Evolutionary conservation across 2,113 vertebrate genomes (phyloP).

Genomic region (Carassius auratus): DNA sequence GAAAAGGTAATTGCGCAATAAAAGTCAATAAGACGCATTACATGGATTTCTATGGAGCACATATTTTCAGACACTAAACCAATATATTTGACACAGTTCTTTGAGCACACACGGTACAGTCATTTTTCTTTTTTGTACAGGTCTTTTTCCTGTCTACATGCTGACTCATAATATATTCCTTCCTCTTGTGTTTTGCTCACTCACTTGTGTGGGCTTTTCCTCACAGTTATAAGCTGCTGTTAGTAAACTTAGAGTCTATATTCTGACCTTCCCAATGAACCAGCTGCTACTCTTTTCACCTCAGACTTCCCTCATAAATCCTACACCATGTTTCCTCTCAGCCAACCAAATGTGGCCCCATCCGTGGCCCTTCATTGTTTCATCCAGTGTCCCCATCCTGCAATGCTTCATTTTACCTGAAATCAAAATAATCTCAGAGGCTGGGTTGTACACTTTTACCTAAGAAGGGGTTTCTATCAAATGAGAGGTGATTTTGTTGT

Average conservation of each 20-base stretch:
- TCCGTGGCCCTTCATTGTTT: constrained; percentile 57
- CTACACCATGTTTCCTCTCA: constrained; percentile 47
- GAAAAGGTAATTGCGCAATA: not conserved
- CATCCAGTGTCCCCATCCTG: constrained; percentile 54
- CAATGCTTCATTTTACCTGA: constrained; percentile 8
- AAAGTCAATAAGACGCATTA: not conserved
- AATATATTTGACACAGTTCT: not conserved
- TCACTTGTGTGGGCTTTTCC: not conserved
- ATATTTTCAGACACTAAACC: not conserved
- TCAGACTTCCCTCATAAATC: constrained; percentile 55
- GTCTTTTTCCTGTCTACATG: not conserved
- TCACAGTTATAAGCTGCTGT: constrained; percentile 9
- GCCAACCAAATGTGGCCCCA: constrained; percentile 45
- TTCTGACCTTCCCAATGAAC: constrained; percentile 41
- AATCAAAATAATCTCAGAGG: constrained; percentile 50
- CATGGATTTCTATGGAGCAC: not conserved
- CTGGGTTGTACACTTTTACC: not conserved
- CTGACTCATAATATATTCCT: constrained; percentile 25
- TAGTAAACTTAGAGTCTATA: constrained; percentile 31
- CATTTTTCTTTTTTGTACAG: too few species aligned
- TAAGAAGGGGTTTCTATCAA: not conserved
- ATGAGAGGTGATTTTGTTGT: not conserved
- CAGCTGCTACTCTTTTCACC: constrained; percentile 49
- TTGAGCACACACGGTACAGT: not conserved
- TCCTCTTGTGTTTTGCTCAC: constrained; percentile 34